Evolutionary conservation across 1,140 invertebrate genomes (phyloP).

Genomic region (Eufriesea mexicana): DNA sequence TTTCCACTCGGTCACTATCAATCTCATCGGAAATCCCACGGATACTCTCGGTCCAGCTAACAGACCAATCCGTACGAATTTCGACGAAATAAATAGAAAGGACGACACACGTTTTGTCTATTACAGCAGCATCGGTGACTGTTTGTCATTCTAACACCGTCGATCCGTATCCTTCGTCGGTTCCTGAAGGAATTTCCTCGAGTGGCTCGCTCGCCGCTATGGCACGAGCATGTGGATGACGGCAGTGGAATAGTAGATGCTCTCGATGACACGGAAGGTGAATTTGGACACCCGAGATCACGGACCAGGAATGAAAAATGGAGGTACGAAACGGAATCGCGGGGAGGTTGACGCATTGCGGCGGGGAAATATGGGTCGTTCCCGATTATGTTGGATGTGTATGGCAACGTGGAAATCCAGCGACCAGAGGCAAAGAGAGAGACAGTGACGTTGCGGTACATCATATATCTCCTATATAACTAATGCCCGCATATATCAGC

Average conservation of each 20-base stretch:
- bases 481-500: constrained; percentile 77
- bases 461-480: constrained; percentile 76
- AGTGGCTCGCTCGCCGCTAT: constrained; percentile 1
- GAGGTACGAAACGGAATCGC: constrained; percentile 57
- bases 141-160: constrained; percentile 19
- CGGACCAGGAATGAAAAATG: constrained; percentile 62
- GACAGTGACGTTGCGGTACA: constrained; percentile 71
- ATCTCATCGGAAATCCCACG: too few species aligned
- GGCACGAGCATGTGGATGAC: not conserved
- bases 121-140: constrained; percentile 9
- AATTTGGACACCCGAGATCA: constrained; percentile 56
- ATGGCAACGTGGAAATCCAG: constrained; percentile 69
- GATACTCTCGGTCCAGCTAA: too few species aligned
- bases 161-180: not conserved
- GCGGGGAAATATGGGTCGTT: constrained; percentile 75
- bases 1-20: too few species aligned
- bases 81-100: not conserved
- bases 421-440: not conserved
- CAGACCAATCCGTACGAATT: too few species aligned
- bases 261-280: constrained; percentile 59
- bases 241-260: constrained; percentile 35
- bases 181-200: constrained; percentile 26
- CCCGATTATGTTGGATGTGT: constrained; percentile 71
- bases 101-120: not conserved
- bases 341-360: constrained; percentile 71